A percentile compares a stretch with the other conserved stretches of the same genome.
Conservation (phyloP, 2,797 vertebrate species). For the Pangasius sanitwongsei region DNA sequence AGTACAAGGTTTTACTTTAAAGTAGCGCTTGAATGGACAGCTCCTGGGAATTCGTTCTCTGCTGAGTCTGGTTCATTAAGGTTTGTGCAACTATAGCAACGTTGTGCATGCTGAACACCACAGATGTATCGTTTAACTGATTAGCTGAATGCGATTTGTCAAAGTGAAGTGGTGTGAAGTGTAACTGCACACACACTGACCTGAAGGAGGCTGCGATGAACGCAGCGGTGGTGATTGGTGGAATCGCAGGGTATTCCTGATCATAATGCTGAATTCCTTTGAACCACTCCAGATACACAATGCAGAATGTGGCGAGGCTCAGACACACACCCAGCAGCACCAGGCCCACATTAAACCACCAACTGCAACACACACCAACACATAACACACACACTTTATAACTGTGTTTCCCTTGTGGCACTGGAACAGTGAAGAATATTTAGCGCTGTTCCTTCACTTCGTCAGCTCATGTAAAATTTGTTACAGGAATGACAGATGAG, state of each 20-base stretch:
- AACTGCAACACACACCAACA: slow-evolving; percentile 69
- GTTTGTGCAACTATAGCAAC: too few relatives aligned
- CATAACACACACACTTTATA: not conserved
- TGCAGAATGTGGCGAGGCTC: slow-evolving; percentile 85
- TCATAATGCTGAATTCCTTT: slow-evolving; percentile 88
- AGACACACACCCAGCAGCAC: slow-evolving; percentile 79
- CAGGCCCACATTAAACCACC: slow-evolving; percentile 85
- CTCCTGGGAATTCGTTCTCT: too few relatives aligned
- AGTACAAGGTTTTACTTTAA: not conserved
- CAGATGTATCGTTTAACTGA: not conserved
- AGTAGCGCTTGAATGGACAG: not conserved
- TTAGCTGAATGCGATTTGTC: not conserved
- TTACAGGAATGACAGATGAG: not conserved
- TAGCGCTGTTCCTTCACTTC: not conserved
- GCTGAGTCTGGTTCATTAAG: too few relatives aligned
- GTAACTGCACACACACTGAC: slow-evolving; percentile 72
- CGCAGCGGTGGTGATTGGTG: slow-evolving; percentile 85
- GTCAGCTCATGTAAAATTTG: not conserved
- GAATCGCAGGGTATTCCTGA: slow-evolving; percentile 82
- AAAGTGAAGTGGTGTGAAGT: too few relatives aligned
- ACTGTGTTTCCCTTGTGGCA: too few relatives aligned
- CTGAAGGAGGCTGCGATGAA: slow-evolving; percentile 91
- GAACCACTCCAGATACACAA: slow-evolving; percentile 93
- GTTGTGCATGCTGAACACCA: not conserved
- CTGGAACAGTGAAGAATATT: not conserved